phyloP scores from a whole-genome alignment of 2,113 vertebrate genomes.

The Spea multiplicata region DNA sequence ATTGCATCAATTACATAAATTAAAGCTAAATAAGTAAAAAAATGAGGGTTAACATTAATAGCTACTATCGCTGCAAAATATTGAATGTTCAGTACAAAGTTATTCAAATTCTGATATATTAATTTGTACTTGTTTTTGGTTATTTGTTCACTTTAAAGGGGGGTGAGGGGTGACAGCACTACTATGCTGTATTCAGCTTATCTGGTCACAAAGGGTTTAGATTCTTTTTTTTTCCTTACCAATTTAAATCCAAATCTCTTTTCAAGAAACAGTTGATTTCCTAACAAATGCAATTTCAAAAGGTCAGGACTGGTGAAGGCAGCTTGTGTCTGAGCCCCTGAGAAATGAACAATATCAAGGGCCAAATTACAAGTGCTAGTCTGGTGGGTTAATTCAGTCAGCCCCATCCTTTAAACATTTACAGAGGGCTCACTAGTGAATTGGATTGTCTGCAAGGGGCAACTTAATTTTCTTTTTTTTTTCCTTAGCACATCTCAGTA shows the following conservation, averaged over 20 bases:
- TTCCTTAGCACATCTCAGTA: constrained; percentile 23
- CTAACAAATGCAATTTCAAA: constrained; percentile 48
- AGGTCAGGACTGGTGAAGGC: constrained; percentile 40
- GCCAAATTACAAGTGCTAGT: constrained; percentile 40
- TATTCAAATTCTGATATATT: too few species aligned
- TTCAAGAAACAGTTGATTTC: constrained; percentile 45
- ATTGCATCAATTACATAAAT: too few species aligned
- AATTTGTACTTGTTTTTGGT: too few species aligned
- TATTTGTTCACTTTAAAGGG: too few species aligned
- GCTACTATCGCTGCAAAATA: too few species aligned
- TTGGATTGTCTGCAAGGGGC: constrained; percentile 46
- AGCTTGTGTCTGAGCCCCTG: constrained; percentile 39
- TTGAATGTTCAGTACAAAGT: too few species aligned
- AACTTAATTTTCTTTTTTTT: constrained; percentile 46
- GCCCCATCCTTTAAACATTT: constrained; percentile 47
- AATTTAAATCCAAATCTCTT: constrained; percentile 47
- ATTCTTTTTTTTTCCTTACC: constrained; percentile 23
- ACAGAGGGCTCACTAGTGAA: constrained; percentile 43
- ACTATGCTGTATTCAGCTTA: neutral
- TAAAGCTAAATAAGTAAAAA: too few species aligned
- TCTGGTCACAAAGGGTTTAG: constrained; percentile 7
- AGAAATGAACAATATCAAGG: constrained; percentile 42
- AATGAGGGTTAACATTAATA: too few species aligned
- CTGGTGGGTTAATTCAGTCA: constrained; percentile 44
- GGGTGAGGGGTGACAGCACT: neutral